These are phyloP conservation scores for Protonemura montana DNA, from an alignment of 2,888 invertebrate species.

Conservation along the genomic window DNA sequence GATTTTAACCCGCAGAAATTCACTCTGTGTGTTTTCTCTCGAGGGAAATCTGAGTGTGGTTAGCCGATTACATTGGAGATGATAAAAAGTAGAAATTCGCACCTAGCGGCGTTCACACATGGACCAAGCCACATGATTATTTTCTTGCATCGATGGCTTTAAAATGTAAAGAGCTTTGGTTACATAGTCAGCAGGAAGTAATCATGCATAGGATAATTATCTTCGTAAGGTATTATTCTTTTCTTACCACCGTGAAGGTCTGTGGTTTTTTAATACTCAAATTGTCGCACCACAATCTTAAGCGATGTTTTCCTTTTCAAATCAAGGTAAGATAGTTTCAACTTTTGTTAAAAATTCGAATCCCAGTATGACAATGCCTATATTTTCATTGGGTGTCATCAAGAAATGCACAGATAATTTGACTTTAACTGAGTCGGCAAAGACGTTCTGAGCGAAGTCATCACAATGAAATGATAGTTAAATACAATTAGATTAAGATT, in stretches of 20 bases:
- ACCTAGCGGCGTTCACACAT: constrained; percentile 14
- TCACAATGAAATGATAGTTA: not conserved
- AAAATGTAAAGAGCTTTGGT: not conserved
- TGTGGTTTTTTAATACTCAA: not conserved
- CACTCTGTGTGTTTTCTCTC: constrained; percentile 13
- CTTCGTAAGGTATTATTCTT: not conserved
- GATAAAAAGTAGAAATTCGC: constrained; percentile 19
- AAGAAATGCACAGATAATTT: not conserved
- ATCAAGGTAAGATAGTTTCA: not conserved
- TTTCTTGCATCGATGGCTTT: not conserved
- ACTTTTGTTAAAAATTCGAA: not conserved
- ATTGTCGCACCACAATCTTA: not conserved
- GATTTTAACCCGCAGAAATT: constrained; percentile 21
- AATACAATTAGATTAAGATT: not conserved
- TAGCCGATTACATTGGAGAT: constrained; percentile 16
- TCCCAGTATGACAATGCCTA: not conserved
- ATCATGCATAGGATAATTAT: not conserved
- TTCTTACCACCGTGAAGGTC: not conserved
- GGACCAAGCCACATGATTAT: not conserved
- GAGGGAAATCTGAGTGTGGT: constrained; percentile 16
- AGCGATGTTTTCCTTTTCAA: not conserved
- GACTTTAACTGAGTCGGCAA: not conserved
- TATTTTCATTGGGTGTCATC: not conserved
- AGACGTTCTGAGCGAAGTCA: not conserved
- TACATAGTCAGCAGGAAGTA: not conserved